Evolutionary conservation across 2,113 vertebrate species (phyloP), one percentile per base, ranked within the genome.

Genomic region (Mastomys natalensis): DNA sequence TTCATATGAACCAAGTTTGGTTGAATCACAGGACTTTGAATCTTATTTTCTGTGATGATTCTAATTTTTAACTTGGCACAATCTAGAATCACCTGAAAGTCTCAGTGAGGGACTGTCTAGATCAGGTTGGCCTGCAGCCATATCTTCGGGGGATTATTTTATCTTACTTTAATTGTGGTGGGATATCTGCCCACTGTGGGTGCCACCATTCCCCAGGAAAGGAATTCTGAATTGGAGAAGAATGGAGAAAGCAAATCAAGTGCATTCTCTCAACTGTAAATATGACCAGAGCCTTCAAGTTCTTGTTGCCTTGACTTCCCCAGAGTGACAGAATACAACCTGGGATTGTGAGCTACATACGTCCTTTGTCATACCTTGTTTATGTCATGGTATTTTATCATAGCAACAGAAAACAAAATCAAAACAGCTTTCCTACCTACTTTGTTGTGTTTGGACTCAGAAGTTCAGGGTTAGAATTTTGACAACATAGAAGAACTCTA

Each of bases 401-500:
- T 10, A 66, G 62, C 43, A 13, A 37, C 19, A 48, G 17, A 48
- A 48, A 37, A 22, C 29, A 68, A 51, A 13, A 37, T 68, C 22
- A 37, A 68, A 22, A 24, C 62, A 51, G 43, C 74, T 81, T 64
- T 26, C 40, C 29, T 26, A 37, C 64, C 70, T 48, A 0, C 64
- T 86, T 88, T 74, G 31, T 87, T 82, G 73, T 84, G 0, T 85
- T 90, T 89, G 94, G 76, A 84, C 90, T 87, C 72, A 26, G 48
- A 91, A 82, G 77, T 81, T 86, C 43, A 34, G 37, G 90, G 91
- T 94, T 60, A 86, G 86, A 90, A 81, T 89, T n/a, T 60, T 89
- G 95, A 89, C 37, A 51, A 66, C 72, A 21, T 73, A 64, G 21
- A 60, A 78, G 10, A 95, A 29, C 24, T 51, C 66, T 82, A 3